phyloP scores from a whole-genome alignment of 37 sponge, comb jelly and placozoan species.

The Sycon ciliatum region DNA sequence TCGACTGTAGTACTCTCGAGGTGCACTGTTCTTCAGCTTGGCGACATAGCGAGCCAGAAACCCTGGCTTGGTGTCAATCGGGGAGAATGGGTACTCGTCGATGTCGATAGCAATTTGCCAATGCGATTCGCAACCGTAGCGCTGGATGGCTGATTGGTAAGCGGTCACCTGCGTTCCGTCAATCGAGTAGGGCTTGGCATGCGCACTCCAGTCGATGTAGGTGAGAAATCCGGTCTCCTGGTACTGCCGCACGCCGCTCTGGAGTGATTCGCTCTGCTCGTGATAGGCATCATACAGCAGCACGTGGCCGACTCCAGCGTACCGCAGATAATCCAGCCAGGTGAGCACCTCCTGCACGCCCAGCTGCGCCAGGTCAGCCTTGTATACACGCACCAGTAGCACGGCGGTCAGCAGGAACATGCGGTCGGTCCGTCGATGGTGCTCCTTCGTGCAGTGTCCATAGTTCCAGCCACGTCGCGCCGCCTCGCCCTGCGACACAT shows the following conservation, averaged over 20 bases:
- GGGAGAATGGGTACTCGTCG: constrained; percentile 68
- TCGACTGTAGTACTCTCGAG: too few species aligned
- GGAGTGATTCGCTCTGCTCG: constrained; percentile 34
- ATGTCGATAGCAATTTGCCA: constrained; percentile 71
- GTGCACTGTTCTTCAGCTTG: constrained; percentile 19
- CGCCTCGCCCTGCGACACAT: too few species aligned
- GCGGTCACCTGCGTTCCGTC: constrained; percentile 46
- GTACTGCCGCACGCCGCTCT: not conserved
- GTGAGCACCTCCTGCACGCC: too few species aligned
- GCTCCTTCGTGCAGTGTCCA: too few species aligned
- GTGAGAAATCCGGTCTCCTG: constrained; percentile 40
- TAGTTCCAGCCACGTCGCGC: too few species aligned
- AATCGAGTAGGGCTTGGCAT: constrained; percentile 40
- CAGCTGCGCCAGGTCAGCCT: too few species aligned
- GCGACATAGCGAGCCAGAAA: constrained; percentile 44
- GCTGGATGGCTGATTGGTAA: constrained; percentile 53
- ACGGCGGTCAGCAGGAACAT: too few species aligned
- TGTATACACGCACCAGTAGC: too few species aligned
- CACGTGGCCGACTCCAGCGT: constrained; percentile 67
- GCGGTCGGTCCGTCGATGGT: too few species aligned
- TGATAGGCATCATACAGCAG: constrained; percentile 64
- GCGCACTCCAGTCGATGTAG: constrained; percentile 52
- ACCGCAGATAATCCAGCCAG: constrained; percentile 57
- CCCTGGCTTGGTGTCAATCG: constrained; percentile 40
- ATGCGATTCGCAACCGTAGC: constrained; percentile 24